Evolutionary conservation across 1,140 invertebrate species (phyloP).

Genomic region (Medauroidea extradentata): DNA sequence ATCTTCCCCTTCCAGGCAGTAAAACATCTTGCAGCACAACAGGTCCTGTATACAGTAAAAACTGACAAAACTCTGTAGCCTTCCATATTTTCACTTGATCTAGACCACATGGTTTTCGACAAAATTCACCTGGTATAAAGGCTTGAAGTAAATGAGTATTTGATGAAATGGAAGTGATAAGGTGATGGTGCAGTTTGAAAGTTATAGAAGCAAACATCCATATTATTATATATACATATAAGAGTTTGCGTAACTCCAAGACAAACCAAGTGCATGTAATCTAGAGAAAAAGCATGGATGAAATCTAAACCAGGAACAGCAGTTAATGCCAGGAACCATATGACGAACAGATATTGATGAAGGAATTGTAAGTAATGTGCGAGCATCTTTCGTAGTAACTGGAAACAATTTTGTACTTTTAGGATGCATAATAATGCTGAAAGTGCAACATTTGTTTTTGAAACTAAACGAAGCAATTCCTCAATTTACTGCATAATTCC

Average conservation of each 20-base stretch:
- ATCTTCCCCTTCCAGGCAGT: background rate
- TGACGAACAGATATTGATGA: background rate
- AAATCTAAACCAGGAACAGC: slow-evolving; percentile 22
- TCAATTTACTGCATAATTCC: background rate
- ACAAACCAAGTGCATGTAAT: slow-evolving; percentile 36
- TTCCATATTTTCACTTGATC: slow-evolving; percentile 30
- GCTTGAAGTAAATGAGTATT: too few species aligned
- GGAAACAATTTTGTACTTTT: background rate
- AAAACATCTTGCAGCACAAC: slow-evolving; percentile 21
- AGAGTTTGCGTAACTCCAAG: slow-evolving; percentile 32
- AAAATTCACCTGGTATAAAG: slow-evolving; percentile 28
- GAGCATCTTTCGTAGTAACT: background rate
- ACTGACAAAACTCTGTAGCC: slow-evolving; percentile 35
- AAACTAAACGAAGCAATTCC: background rate
- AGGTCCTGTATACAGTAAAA: slow-evolving; percentile 33
- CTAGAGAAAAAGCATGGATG: slow-evolving; percentile 30
- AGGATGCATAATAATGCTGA: background rate
- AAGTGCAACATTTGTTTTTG: background rate
- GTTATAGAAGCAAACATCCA: slow-evolving; percentile 21
- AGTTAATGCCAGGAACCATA: slow-evolving; percentile 10
- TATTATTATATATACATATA: too few species aligned
- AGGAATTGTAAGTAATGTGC: background rate
- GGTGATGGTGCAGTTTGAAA: too few species aligned
- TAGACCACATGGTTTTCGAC: slow-evolving; percentile 28
- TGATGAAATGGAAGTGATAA: too few species aligned